phyloP scores from a whole-genome alignment of 1,140 invertebrate genomes.

The Potamilus streckersoni region DNA sequence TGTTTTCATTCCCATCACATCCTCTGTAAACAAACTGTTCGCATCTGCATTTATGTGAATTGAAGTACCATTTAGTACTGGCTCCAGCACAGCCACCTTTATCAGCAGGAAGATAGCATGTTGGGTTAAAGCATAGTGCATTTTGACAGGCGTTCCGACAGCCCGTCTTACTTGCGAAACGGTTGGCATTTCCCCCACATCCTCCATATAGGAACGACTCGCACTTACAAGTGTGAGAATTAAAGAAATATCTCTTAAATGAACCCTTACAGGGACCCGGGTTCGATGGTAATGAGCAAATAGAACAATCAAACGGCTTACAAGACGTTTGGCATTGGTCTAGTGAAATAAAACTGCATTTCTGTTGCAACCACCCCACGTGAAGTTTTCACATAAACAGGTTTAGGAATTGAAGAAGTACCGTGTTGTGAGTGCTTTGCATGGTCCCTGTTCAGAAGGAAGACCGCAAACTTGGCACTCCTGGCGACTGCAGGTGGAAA shows the following conservation, averaged over 20 bases:
- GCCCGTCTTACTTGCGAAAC: conserved; percentile 51
- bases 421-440: conserved; percentile 47
- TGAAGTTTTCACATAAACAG: conserved; percentile 61
- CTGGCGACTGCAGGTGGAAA: conserved; percentile 43
- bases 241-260: conserved; percentile 62
- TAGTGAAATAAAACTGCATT: conserved; percentile 65
- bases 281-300: conserved; percentile 12
- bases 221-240: conserved; percentile 61
- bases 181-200: conserved; percentile 64
- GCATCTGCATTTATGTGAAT: conserved; percentile 43
- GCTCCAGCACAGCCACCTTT: conserved; percentile 79
- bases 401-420: conserved; percentile 64
- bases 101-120: conserved; percentile 82
- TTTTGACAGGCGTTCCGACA: conserved; percentile 33
- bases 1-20: conserved; percentile 62
- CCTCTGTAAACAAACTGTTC: conserved; percentile 55
- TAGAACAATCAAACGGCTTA: conserved; percentile 3
- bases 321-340: conserved; percentile 3
- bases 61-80: conserved; percentile 49
- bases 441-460: conserved; percentile 45
- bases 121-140: background rate
- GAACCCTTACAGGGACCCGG: conserved; percentile 47
- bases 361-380: conserved; percentile 83
- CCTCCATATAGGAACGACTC: conserved; percentile 64
- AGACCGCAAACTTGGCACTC: conserved; percentile 24